Conservation (phyloP, 2,888 invertebrate genomes). For the Eremobia ochroleuca region DNA sequence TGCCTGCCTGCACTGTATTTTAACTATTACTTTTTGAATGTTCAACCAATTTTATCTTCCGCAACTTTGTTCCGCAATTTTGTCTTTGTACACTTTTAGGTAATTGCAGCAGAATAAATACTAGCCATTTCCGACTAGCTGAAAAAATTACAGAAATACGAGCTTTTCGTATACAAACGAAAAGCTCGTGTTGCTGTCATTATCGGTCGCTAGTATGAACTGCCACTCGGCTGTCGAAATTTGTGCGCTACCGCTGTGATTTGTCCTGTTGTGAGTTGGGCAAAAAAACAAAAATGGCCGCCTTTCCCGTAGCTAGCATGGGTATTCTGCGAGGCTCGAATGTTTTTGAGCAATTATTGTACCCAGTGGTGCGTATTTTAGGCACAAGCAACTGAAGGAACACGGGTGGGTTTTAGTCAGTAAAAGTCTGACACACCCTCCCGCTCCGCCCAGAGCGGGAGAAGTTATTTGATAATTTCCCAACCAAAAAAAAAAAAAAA, state of each 20-base stretch:
- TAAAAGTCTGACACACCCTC: too few species aligned
- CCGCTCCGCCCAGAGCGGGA: too few species aligned
- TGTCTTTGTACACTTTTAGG: background rate
- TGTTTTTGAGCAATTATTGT: constrained; percentile 31
- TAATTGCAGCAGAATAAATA: constrained; percentile 26
- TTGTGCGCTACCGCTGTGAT: constrained; percentile 37
- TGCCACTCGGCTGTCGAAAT: constrained; percentile 41
- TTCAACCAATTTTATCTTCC: background rate
- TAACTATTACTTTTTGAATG: background rate
- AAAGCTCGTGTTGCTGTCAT: constrained; percentile 38
- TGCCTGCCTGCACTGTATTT: background rate
- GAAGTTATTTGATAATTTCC: too few species aligned
- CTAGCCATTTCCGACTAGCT: constrained; percentile 28
- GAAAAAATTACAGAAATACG: too few species aligned
- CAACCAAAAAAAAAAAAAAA: too few species aligned
- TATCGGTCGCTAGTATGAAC: constrained; percentile 29
- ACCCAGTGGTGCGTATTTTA: constrained; percentile 51
- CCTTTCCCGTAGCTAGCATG: constrained; percentile 12
- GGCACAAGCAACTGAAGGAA: too few species aligned
- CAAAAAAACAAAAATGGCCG: constrained; percentile 31
- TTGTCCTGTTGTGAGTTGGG: constrained; percentile 46
- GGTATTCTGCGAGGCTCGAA: constrained; percentile 1
- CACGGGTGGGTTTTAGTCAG: too few species aligned
- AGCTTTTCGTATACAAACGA: constrained; percentile 23
- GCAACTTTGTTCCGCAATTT: too few species aligned